Conservation (phyloP, 2,797 vertebrate genomes). For the Cottoperca gobio region DNA sequence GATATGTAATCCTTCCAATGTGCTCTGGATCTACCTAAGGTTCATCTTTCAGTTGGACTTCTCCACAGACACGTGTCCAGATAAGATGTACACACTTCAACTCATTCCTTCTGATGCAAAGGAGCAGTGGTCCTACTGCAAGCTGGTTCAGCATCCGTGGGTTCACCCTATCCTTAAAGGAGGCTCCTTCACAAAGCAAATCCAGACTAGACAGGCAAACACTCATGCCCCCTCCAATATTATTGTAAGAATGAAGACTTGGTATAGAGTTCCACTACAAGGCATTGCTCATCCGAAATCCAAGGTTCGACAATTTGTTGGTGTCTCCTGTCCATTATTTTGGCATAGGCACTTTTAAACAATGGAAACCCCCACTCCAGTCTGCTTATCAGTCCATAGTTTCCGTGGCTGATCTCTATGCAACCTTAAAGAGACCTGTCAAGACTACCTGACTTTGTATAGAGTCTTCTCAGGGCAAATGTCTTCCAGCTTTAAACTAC, state of each 20-base stretch:
- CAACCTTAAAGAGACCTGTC: not conserved
- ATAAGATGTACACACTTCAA: not conserved
- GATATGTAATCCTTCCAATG: not conserved
- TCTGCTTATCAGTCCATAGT: not conserved
- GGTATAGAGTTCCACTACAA: not conserved
- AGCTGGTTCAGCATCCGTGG: not conserved
- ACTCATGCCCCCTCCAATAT: not conserved
- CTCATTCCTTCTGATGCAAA: not conserved
- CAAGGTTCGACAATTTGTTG: not conserved
- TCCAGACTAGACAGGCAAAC: not conserved
- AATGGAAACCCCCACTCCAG: not conserved
- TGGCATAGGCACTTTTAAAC: not conserved
- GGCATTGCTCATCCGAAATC: not conserved
- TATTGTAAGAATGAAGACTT: not conserved
- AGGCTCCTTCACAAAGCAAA: not conserved
- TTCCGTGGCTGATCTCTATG: not conserved
- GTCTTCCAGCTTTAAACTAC: constrained; percentile 5
- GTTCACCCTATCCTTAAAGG: not conserved
- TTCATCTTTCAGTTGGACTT: not conserved
- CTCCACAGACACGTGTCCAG: not conserved
- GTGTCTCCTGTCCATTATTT: not conserved
- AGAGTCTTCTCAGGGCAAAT: constrained; percentile 12
- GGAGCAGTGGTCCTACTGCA: not conserved
- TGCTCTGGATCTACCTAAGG: not conserved
- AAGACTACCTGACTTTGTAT: constrained; percentile 15